Percentiles rank a stretch among this genome's conserved stretches.
These are phyloP conservation scores for Telmatochromis sp. DNA, from an alignment of 2,113 vertebrate species.

Conservation along the genomic window DNA sequence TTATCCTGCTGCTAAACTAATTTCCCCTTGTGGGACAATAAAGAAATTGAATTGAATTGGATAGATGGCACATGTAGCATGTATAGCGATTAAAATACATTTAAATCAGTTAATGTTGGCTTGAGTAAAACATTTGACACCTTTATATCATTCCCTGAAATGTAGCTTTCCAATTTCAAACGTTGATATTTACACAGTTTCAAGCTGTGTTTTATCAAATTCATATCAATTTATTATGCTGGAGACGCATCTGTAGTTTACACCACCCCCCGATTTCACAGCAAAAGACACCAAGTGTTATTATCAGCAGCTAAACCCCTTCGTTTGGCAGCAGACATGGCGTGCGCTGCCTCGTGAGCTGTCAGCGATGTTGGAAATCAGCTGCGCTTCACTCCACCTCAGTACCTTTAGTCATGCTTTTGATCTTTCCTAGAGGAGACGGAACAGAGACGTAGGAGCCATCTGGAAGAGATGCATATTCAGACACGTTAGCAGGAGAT, in stretches of 20 bases:
- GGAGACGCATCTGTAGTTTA: neutral
- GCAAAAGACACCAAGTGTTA: neutral
- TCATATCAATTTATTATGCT: neutral
- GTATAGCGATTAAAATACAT: neutral
- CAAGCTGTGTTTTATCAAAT: neutral
- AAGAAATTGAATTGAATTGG: too few relatives aligned
- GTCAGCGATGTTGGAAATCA: neutral
- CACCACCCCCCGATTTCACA: neutral
- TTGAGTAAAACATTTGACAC: neutral
- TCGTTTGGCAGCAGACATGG: constrained; percentile 13
- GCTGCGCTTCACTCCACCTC: neutral
- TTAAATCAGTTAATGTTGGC: fast-evolving
- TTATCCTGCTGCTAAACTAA: too few relatives aligned
- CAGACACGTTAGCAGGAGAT: neutral
- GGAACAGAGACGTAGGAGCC: constrained; percentile 92
- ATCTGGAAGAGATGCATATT: constrained; percentile 74
- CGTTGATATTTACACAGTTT: neutral
- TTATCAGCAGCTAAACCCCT: neutral
- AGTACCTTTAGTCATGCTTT: constrained; percentile 97
- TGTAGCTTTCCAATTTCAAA: neutral
- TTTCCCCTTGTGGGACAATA: too few relatives aligned
- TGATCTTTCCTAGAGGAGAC: constrained; percentile 92
- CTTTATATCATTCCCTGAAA: neutral
- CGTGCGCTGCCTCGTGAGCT: constrained; percentile 1
- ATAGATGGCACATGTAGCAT: neutral